Evolutionary conservation across 2,888 invertebrate species (phyloP).

Genomic region (Cryptocephalus primarius): DNA sequence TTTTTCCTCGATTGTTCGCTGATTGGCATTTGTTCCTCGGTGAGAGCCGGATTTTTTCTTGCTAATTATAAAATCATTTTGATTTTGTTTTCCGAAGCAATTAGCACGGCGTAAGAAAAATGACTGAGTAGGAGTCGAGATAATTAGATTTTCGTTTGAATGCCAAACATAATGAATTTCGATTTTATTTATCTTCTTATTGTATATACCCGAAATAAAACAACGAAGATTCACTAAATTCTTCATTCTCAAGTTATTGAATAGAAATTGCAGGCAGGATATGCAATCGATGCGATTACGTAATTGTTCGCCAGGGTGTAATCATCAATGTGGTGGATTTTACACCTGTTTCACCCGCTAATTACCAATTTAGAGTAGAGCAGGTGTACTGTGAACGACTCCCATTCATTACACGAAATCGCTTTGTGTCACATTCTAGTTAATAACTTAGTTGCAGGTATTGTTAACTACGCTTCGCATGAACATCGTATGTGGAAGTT

Average conservation of each 20-base stretch:
- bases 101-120: not conserved
- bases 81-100: not conserved
- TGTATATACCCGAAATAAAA: too few relatives aligned
- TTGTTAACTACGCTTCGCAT: not conserved
- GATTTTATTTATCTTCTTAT: too few relatives aligned
- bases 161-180: too few relatives aligned
- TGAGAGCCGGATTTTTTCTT: not conserved
- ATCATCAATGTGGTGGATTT: conserved; percentile 35
- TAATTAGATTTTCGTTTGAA: too few relatives aligned
- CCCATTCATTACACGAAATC: conserved; percentile 31
- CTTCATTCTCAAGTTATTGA: too few relatives aligned
- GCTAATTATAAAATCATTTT: conserved; percentile 1
- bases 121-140: too few relatives aligned
- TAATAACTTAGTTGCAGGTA: not conserved
- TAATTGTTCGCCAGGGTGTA: conserved; percentile 36
- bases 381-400: conserved; percentile 32
- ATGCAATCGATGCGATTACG: conserved; percentile 25
- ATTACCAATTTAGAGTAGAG: conserved; percentile 37
- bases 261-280: too few relatives aligned
- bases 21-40: not conserved
- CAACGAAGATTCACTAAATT: too few relatives aligned
- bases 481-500: too few relatives aligned
- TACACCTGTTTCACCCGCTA: conserved; percentile 38
- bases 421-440: conserved; percentile 28
- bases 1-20: conserved; percentile 1